These are phyloP conservation scores for Argyresthia goedartella DNA, from an alignment of 2,888 invertebrate species.

Conservation along the genomic window DNA sequence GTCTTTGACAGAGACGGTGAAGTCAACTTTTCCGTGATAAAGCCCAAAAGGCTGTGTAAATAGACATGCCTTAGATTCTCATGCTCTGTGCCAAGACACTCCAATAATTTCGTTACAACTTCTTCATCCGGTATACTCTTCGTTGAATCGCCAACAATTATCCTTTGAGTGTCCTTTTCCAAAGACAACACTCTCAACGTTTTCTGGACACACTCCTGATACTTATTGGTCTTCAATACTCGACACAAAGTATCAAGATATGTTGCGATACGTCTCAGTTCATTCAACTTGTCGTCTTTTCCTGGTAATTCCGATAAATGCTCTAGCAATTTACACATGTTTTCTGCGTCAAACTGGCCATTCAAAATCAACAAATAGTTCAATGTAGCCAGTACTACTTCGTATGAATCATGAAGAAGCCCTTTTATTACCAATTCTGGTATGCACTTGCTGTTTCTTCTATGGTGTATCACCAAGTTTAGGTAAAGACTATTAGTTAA, in stretches of 20 bases:
- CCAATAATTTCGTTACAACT: conserved; percentile 25
- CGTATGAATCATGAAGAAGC: conserved; percentile 25
- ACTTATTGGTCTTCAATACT: conserved; percentile 23
- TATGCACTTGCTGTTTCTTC: conserved; percentile 11
- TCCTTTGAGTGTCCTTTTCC: conserved; percentile 28
- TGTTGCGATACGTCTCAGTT: conserved; percentile 15
- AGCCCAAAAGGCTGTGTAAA: conserved; percentile 32
- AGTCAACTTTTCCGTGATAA: conserved; percentile 21
- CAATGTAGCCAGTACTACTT: conserved; percentile 24
- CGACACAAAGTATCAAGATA: conserved; percentile 26
- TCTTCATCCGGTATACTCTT: conserved; percentile 17
- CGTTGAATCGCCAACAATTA: conserved; percentile 22
- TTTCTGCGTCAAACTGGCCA: conserved; percentile 21
- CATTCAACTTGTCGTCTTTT: conserved; percentile 11
- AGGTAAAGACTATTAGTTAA: conserved; percentile 26
- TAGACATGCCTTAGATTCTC: conserved; percentile 43
- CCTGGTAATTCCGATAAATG: conserved; percentile 22
- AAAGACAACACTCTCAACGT: conserved; percentile 33
- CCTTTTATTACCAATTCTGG: conserved; percentile 16
- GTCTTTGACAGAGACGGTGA: conserved; percentile 6
- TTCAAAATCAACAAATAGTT: conserved; percentile 28
- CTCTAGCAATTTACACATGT: conserved; percentile 20
- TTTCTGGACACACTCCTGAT: conserved; percentile 44
- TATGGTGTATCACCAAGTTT: conserved; percentile 19
- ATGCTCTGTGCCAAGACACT: conserved; percentile 30